Base-by-base conservation (phyloP, 2,113 vertebrate species). In the Otocyon megalotis region DNA sequence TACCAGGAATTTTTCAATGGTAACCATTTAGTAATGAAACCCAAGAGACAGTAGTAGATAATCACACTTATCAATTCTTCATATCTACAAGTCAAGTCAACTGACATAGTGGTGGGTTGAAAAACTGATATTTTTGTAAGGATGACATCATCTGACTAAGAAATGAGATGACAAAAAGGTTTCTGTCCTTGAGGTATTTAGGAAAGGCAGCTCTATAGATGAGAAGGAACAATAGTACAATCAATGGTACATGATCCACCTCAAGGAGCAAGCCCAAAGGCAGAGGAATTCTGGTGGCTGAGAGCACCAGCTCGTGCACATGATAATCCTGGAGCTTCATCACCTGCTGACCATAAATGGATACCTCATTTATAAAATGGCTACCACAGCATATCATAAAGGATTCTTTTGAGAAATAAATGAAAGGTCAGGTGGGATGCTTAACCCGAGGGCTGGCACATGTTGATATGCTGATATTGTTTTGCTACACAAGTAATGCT, bases 31-130 rank as follows among this genome's bases (percentile, higher is more conserved):
- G 22, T 76, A 58, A 10, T 90, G 77, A 88, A 62, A 82, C 24
- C 11, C 10, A 50, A 83, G 88, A 88, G 26, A 2, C 13, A 74
- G 35, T 8, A 71, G 3, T 6, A 71, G 43, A 79, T 65, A 35
- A 54, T 85, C 28, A 74, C 20, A 32, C 20, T 56, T 56, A 0
- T 88, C 90, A 88, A 65, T 89, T 84, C 32, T 87, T 96, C 83
- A 76, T 80, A 74, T 65, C 15, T 90, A 26, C 96, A 95, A 63
- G 30, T 43, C 77, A 93, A 84, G 37, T 37, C 69, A 72, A 72
- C 10, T 92, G 87, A 24, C 53, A 56, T 88, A 43, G n/a, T 81
- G 22, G 12, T 93, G 32, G 14, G n/a, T 88, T 92, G 43, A 43
- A 50, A 77, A 77, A 77, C 74, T 74, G 35, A 7, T 50, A 28